These are phyloP conservation scores for Leptestheria dahalacensis DNA, from an alignment of 1,140 invertebrate species.

Conservation along the genomic window DNA sequence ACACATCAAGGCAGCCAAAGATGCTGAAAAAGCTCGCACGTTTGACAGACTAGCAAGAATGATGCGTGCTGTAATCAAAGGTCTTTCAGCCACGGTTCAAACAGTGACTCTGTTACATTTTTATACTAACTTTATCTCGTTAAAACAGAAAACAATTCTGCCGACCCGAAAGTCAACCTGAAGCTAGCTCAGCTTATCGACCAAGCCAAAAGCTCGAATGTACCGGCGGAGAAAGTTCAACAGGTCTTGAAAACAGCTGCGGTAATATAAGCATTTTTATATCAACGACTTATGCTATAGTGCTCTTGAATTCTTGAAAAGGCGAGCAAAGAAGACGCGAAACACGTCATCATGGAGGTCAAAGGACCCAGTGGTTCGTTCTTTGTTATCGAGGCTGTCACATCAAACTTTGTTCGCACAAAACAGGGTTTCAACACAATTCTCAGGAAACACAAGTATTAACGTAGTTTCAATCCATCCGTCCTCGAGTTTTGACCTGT, in stretches of 20 bases:
- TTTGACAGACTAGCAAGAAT: constrained; percentile 2
- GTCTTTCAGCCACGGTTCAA: neutral
- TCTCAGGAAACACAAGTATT: constrained; percentile 11
- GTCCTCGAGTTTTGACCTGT: neutral
- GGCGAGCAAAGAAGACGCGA: constrained; percentile 8
- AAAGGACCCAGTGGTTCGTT: constrained; percentile 6
- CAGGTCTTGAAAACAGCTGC: constrained; percentile 11
- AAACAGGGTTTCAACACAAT: constrained; percentile 13
- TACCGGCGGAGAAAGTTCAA: constrained; percentile 14
- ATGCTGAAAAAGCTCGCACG: constrained; percentile 21
- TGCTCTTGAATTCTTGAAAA: neutral
- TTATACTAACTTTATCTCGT: neutral
- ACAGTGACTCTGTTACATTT: neutral
- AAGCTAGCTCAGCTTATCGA: constrained; percentile 14
- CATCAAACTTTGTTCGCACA: neutral
- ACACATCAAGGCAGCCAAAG: constrained; percentile 28
- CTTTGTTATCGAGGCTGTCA: constrained; percentile 6
- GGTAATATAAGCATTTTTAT: neutral
- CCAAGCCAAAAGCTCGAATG: constrained; percentile 10
- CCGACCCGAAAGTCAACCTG: constrained; percentile 15
- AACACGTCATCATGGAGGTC: constrained; percentile 3
- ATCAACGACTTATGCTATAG: neutral
- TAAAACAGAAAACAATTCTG: constrained; percentile 14
- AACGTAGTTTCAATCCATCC: neutral
- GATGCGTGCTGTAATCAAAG: neutral